These are phyloP conservation scores for Mycetomoellerius zeteki DNA, from an alignment of 1,140 invertebrate genomes.

Conservation along the genomic window DNA sequence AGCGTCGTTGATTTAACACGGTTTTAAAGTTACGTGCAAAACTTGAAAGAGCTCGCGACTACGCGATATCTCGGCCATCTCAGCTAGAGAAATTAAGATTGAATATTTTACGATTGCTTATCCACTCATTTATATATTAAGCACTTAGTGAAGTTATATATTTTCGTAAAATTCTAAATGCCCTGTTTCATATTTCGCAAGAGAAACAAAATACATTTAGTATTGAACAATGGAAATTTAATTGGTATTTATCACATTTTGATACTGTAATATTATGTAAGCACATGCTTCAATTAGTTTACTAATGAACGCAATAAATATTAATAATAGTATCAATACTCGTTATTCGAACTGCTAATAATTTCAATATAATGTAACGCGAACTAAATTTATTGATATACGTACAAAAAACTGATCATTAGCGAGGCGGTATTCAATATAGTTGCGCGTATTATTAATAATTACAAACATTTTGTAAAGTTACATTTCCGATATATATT, in stretches of 20 bases:
- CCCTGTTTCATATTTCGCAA: not conserved
- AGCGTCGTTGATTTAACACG: constrained; percentile 27
- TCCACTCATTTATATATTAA: constrained; percentile 35
- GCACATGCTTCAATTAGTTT: constrained; percentile 20
- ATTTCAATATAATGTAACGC: constrained; percentile 27
- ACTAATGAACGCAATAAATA: constrained; percentile 38
- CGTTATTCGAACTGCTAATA: constrained; percentile 4
- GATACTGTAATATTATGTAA: constrained; percentile 22
- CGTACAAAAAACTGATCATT: not conserved
- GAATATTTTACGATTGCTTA: constrained; percentile 25
- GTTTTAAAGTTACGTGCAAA: constrained; percentile 36
- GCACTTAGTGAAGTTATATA: not conserved
- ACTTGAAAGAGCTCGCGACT: constrained; percentile 21
- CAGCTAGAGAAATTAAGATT: not conserved
- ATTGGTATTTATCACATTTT: constrained; percentile 32
- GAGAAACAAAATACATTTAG: not conserved
- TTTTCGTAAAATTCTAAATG: not conserved
- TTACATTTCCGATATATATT: not conserved
- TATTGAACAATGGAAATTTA: not conserved
- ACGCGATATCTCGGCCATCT: constrained; percentile 21
- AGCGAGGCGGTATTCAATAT: not conserved
- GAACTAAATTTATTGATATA: constrained; percentile 34
- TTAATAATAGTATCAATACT: constrained; percentile 26
- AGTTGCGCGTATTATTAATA: not conserved
- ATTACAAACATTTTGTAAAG: not conserved